These are phyloP conservation scores for Siderastrea radians DNA, from an alignment of 92 coral and sea anemone genomes.

Conservation along the genomic window DNA sequence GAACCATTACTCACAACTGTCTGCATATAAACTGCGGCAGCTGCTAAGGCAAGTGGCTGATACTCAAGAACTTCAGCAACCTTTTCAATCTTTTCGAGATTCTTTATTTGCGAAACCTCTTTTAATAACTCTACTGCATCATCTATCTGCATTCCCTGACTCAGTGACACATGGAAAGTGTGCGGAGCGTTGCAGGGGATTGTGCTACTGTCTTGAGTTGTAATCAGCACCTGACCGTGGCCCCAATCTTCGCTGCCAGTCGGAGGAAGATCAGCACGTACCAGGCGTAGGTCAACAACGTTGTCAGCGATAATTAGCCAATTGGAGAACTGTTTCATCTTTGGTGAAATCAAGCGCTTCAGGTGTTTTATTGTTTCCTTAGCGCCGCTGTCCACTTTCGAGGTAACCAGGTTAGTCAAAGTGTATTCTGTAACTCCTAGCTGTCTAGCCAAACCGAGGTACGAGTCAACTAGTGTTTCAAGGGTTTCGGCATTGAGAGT, in stretches of 20 bases:
- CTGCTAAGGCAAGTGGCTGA: slow-evolving; percentile 51
- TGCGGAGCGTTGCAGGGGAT: neutral
- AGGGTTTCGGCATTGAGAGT: slow-evolving; percentile 37
- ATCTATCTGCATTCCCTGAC: slow-evolving; percentile 34
- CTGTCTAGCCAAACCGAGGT: slow-evolving; percentile 16
- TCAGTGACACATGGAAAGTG: slow-evolving; percentile 16
- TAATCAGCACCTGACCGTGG: slow-evolving; percentile 40
- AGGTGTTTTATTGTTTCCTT: neutral
- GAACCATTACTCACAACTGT: neutral
- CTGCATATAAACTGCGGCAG: slow-evolving; percentile 32
- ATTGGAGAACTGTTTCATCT: neutral
- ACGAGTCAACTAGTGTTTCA: slow-evolving; percentile 34
- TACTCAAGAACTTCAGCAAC: slow-evolving; percentile 50
- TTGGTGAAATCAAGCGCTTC: neutral
- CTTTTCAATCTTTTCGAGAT: neutral
- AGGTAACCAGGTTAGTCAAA: neutral
- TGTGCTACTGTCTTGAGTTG: slow-evolving; percentile 47
- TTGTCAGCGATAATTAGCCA: slow-evolving; percentile 62
- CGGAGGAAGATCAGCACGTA: slow-evolving; percentile 24
- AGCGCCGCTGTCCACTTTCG: neutral
- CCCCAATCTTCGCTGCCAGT: slow-evolving; percentile 24
- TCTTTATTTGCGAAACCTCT: slow-evolving; percentile 23
- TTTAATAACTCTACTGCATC: slow-evolving; percentile 45
- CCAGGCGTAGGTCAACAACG: slow-evolving; percentile 16
- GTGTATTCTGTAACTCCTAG: slow-evolving; percentile 2